These are phyloP conservation scores for Lemur catta DNA, from an alignment of 2,797 vertebrate genomes.

Conservation along the genomic window DNA sequence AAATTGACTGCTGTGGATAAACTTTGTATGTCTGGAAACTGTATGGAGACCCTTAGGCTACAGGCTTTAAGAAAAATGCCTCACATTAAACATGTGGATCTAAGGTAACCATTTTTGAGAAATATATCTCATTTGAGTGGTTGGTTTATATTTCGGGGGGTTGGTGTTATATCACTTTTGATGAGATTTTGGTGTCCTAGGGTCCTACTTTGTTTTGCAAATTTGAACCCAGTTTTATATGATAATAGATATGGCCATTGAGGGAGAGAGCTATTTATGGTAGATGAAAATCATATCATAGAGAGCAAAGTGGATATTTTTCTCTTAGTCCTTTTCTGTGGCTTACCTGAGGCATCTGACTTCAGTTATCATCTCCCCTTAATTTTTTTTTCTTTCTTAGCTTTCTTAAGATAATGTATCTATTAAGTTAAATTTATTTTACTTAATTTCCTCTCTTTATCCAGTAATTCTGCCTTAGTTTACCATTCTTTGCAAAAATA, in stretches of 20 bases:
- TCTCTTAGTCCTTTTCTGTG: not conserved
- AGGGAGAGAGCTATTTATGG: not conserved
- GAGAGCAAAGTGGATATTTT: not conserved
- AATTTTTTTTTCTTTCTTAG: not conserved
- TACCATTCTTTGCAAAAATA: slow-evolving; percentile 29
- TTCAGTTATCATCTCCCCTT: not conserved
- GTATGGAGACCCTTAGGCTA: slow-evolving; percentile 88
- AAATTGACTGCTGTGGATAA: slow-evolving; percentile 92
- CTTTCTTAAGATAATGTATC: not conserved
- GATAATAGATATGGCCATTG: not conserved
- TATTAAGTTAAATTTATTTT: not conserved
- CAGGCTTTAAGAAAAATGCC: slow-evolving; percentile 90
- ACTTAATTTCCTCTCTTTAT: not conserved
- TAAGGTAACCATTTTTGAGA: slow-evolving; percentile 86
- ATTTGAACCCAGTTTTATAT: not conserved
- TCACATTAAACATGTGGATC: slow-evolving; percentile 94
- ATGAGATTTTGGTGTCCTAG: not conserved
- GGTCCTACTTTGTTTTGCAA: not conserved
- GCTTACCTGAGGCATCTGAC: not conserved
- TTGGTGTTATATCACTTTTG: not conserved
- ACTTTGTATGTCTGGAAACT: slow-evolving; percentile 97
- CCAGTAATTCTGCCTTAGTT: not conserved
- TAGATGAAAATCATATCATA: not conserved
- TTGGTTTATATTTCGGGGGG: not conserved
- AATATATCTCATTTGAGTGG: not conserved